Percentiles rank a stretch among this genome's conserved stretches.
Conservation (phyloP, 2,113 vertebrate genomes). For the Mellivora capensis region DNA sequence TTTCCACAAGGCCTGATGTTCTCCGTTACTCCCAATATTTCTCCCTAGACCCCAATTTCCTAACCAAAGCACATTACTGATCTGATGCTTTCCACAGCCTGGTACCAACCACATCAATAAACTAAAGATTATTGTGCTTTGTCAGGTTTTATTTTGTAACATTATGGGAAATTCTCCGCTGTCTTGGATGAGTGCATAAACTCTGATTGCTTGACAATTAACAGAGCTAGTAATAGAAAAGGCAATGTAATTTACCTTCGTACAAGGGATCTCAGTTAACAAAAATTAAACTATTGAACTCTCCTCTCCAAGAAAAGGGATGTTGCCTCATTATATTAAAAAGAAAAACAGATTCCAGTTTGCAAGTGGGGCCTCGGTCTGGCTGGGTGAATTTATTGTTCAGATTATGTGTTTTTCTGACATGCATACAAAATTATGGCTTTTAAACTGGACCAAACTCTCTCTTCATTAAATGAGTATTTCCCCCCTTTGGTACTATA, state of each 20-base stretch:
- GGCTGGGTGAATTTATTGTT: constrained; percentile 82
- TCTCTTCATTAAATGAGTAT: constrained; percentile 81
- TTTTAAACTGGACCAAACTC: constrained; percentile 83
- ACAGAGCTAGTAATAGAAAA: constrained; percentile 90
- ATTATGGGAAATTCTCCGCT: constrained; percentile 89
- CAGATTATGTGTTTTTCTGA: constrained; percentile 81
- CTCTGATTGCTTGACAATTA: constrained; percentile 91
- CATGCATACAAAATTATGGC: constrained; percentile 80
- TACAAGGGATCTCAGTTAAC: constrained; percentile 89
- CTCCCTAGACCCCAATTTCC: constrained; percentile 83
- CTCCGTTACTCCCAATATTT: constrained; percentile 77
- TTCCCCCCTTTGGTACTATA: constrained; percentile 72
- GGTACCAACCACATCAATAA: constrained; percentile 87
- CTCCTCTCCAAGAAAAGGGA: constrained; percentile 83
- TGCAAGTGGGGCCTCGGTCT: constrained; percentile 75
- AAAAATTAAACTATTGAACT: constrained; percentile 93
- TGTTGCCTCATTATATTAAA: constrained; percentile 83
- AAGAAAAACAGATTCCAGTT: constrained; percentile 79
- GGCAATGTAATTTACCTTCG: constrained; percentile 90
- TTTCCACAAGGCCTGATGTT: constrained; percentile 71
- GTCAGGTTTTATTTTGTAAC: constrained; percentile 91
- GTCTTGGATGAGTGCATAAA: constrained; percentile 90
- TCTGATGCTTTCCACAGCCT: constrained; percentile 83
- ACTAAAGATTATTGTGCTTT: constrained; percentile 91
- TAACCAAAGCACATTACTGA: constrained; percentile 85